Conservation (phyloP, 1,140 invertebrate genomes). For the Adoxophyes honmai region DNA sequence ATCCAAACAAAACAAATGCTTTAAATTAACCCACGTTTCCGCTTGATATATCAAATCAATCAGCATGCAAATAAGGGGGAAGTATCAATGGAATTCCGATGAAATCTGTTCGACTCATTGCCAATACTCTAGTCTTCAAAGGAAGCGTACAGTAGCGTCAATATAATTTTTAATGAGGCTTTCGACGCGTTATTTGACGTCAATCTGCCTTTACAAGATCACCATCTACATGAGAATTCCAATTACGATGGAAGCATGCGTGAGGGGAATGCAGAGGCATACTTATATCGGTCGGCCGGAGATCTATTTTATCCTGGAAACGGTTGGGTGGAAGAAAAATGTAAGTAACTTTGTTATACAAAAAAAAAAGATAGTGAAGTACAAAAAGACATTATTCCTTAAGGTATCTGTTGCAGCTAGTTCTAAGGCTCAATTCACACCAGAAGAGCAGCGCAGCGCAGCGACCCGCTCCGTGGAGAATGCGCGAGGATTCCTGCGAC, state of each 20-base stretch:
- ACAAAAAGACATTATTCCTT: too few species aligned
- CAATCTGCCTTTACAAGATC: constrained; percentile 34
- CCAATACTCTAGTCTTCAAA: neutral
- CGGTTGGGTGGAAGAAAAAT: neutral
- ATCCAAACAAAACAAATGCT: neutral
- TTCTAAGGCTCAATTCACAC: too few species aligned
- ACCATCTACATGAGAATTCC: constrained; percentile 44
- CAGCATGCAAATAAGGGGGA: neutral
- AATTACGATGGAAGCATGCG: constrained; percentile 37
- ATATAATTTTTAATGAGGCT: constrained; percentile 19
- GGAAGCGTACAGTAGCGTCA: constrained; percentile 12
- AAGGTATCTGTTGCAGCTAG: too few species aligned
- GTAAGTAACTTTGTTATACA: too few species aligned
- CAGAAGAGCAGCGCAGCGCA: too few species aligned
- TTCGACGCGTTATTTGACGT: constrained; percentile 28
- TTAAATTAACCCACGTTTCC: neutral
- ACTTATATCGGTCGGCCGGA: constrained; percentile 16
- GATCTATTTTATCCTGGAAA: neutral
- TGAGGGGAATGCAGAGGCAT: constrained; percentile 27
- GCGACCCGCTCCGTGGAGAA: too few species aligned
- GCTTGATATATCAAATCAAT: constrained; percentile 2
- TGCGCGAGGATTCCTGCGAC: too few species aligned
- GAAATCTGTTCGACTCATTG: constrained; percentile 4
- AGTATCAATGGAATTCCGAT: constrained; percentile 4
- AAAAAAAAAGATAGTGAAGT: too few species aligned